Evolutionary conservation across 2,797 vertebrate genomes (phyloP).

Genomic region (Cynodonichthys magdalenae): DNA sequence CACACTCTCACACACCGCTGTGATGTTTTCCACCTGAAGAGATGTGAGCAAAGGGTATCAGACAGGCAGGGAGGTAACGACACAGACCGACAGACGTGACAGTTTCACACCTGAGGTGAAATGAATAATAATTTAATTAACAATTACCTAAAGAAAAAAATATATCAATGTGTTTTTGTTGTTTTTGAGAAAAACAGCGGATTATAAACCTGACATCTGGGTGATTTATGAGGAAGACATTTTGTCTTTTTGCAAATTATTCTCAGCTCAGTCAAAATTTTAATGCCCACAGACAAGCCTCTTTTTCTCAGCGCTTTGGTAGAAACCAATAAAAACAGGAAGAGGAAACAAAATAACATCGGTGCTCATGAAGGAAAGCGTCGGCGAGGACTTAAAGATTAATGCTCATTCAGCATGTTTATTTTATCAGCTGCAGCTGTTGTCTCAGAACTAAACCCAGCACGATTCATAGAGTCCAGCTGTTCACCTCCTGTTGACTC

Average conservation of each 20-base stretch:
- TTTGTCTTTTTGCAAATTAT: conserved; percentile 61
- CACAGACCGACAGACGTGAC: conserved; percentile 50
- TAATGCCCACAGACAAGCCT: conserved; percentile 58
- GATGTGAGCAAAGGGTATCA: conserved; percentile 62
- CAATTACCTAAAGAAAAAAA: conserved; percentile 62
- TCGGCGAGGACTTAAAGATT: neutral
- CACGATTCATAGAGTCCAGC: no score
- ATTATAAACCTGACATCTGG: conserved; percentile 55
- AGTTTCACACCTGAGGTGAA: conserved; percentile 57
- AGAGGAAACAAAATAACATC: conserved; percentile 29
- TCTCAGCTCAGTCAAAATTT: conserved; percentile 69
- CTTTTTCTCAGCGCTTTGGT: conserved; percentile 15
- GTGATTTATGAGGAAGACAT: conserved; percentile 64
- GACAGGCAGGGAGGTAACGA: conserved; percentile 56
- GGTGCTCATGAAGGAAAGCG: conserved; percentile 9
- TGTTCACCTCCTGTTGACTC: no score
- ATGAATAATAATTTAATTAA: conserved; percentile 73
- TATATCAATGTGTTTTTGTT: conserved; percentile 26
- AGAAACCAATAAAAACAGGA: conserved; percentile 40
- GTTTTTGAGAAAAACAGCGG: conserved; percentile 6
- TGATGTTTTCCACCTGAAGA: conserved; percentile 45
- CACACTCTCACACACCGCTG: conserved; percentile 42
- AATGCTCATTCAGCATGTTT: neutral
- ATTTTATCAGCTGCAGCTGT: neutral
- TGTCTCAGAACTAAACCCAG: neutral